These are phyloP conservation scores for Hedya salicella DNA, from an alignment of 2,888 invertebrate species.

Conservation along the genomic window DNA sequence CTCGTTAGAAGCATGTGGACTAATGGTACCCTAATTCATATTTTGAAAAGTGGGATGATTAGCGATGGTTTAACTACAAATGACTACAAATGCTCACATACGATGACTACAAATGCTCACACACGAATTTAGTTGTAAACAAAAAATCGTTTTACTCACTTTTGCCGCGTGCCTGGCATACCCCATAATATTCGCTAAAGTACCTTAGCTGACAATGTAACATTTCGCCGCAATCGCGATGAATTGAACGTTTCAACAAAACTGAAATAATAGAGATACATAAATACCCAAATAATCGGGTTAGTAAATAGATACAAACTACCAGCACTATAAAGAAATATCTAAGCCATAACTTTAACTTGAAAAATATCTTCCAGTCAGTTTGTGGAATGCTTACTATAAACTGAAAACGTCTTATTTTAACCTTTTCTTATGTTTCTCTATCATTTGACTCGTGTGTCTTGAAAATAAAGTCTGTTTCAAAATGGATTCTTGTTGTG, in stretches of 20 bases:
- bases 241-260: conserved; percentile 10
- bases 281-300: conserved; percentile 15
- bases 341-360: conserved; percentile 33
- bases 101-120: too few relatives aligned
- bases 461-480: conserved; percentile 42
- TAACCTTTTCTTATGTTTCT: neutral
- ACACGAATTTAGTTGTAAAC: too few relatives aligned
- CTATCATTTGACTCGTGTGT: conserved; percentile 32
- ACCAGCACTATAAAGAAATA: conserved; percentile 34
- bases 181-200: too few relatives aligned
- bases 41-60: neutral
- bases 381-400: conserved; percentile 21
- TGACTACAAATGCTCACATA: too few relatives aligned
- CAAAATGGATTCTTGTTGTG: conserved; percentile 36
- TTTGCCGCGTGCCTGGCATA: too few relatives aligned
- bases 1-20: conserved; percentile 13
- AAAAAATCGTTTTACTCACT: too few relatives aligned
- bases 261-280: neutral
- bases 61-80: neutral
- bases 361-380: conserved; percentile 39
- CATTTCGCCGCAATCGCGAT: conserved; percentile 7
- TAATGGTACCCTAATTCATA: conserved; percentile 4
- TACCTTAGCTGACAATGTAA: neutral
- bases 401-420: conserved; percentile 32
- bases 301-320: conserved; percentile 27